Base-by-base conservation (phyloP, 2,888 invertebrate species). In the Dryococelus australis region DNA sequence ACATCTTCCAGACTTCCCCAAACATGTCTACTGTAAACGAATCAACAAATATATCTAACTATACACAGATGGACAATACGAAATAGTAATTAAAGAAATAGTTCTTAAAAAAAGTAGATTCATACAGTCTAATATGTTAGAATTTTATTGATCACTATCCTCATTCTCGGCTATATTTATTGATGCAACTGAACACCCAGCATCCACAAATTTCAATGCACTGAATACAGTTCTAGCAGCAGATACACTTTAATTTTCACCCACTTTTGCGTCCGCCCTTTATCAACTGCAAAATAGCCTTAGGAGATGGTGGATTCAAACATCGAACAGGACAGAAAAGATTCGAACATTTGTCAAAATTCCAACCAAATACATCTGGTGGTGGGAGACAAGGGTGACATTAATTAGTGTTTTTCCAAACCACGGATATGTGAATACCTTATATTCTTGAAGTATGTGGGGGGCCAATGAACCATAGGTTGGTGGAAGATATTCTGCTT, bases 401-500 rank as follows among this genome's bases (percentile, higher is more conserved):
- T 79, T 79, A 10, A 79, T 79, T 79, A 8, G 79, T 0, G 12
- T 79, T 79, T n/a, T n/a, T n/a, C n/a, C n/a, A n/a, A n/a, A n/a
- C n/a, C n/a, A n/a, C n/a, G n/a, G 20, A 24, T 65, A 0, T 65
- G n/a, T 65, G 65, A 24, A 79, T 24, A 79, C 79, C 16, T 79
- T 16, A 79, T 79, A 12, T 79, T 12, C 79, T 27, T 24, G 9
- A 79, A n/a, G 79, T 16, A 79, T 79, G 79, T 12, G 79, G 10
- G 27, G 79, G 20, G n/a, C 79, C 79, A 79, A 79, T 79, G n/a
- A 79, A 79, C 79, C n/a, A n/a, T n/a, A 79, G n/a, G 79, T 79
- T 79, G 13, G 6, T 79, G 79, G 79, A 79, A 20, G 9, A 27
- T n/a, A n/a, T n/a, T 79, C 79, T 79, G 16, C 79, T 79, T 79